Evolutionary conservation across 2,888 invertebrate genomes (phyloP), one percentile per base, ranked within the genome.

Genomic region (Holacanthella duospinosa): DNA sequence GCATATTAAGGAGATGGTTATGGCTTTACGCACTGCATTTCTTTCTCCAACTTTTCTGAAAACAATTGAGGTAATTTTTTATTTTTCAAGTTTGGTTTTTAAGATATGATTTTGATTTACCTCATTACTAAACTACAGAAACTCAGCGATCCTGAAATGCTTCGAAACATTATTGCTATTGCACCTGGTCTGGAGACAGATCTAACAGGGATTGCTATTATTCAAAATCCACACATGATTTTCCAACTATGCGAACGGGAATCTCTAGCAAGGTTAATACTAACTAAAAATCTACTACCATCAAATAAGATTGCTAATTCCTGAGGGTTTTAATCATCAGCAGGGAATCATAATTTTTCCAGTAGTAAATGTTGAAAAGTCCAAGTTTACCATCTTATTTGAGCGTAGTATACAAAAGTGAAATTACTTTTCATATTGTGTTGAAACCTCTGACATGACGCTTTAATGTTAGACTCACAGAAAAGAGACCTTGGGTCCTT

Each of bases 181-280:
- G 84, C 85, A 0, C 88, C 88, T 6, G 85, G 84, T 0, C 78
- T 89, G 16, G 81, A 80, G 1, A 82, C 85, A 43, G 88, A 89
- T 75, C 85, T 86, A 44, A 83, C 85, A 19, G 85, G 87, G 0
- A 78, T 88, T 29, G 86, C 88, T 1, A 84, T 89, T 70, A 80
- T 89, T 19, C 86, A 86, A 74, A 88, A 89, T 75, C 85, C 86
- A 24, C 86, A 88, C 73, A 77, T 89, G n/a, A 78, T 89, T 68
- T 82, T 84, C 0, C 85, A 87, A 19, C 78, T 89, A 63, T 83
- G 84, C 1, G 86, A 86, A 74, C 79, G 83, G 0, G 83, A 84
- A 66, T 85, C 85, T 12, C 83, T 87, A 73, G 79, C 83, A 70
- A 79, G 78, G 81, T 81, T 74, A 71, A 73, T 25, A 56, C n/a